phyloP scores from a whole-genome alignment of 2,797 vertebrate genomes.

The Coluber constrictor region DNA sequence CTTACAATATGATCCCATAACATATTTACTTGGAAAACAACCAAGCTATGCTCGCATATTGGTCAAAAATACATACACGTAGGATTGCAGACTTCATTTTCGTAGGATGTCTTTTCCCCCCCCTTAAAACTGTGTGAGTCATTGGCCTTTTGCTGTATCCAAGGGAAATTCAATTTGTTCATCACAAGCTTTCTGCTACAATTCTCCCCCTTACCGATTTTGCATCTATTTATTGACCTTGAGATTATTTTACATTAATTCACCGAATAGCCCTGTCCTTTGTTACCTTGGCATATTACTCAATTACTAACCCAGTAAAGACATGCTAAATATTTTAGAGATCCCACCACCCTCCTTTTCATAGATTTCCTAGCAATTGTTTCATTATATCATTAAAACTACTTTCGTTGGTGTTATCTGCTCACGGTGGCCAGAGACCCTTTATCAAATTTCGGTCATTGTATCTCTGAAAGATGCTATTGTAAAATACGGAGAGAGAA shows the following conservation, averaged over 20 bases:
- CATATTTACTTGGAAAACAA: neutral
- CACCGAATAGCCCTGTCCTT: conserved; percentile 22
- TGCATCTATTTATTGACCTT: conserved; percentile 55
- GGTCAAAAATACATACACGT: neutral
- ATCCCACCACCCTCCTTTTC: conserved; percentile 13
- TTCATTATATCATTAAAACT: conserved; percentile 28
- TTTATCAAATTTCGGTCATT: conserved; percentile 51
- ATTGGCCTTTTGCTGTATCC: neutral
- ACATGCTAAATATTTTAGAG: conserved; percentile 36
- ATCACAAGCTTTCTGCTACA: conserved; percentile 39
- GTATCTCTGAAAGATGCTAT: conserved; percentile 51
- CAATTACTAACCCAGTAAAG: conserved; percentile 17
- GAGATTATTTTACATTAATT: conserved; percentile 44
- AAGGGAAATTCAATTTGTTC: conserved; percentile 15
- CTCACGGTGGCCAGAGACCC: conserved; percentile 41
- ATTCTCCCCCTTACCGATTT: neutral
- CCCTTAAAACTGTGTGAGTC: conserved; percentile 27
- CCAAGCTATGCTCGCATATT: neutral
- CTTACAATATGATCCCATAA: too few relatives aligned
- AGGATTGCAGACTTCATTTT: neutral
- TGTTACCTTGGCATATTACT: conserved; percentile 40
- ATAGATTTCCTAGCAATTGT: conserved; percentile 38
- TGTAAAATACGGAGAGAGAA: conserved; percentile 27
- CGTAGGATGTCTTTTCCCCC: conserved; percentile 21
- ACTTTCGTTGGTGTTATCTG: conserved; percentile 52